These are phyloP conservation scores for Drosophila infuscata DNA, from an alignment of 2,888 invertebrate genomes.

Conservation along the genomic window DNA sequence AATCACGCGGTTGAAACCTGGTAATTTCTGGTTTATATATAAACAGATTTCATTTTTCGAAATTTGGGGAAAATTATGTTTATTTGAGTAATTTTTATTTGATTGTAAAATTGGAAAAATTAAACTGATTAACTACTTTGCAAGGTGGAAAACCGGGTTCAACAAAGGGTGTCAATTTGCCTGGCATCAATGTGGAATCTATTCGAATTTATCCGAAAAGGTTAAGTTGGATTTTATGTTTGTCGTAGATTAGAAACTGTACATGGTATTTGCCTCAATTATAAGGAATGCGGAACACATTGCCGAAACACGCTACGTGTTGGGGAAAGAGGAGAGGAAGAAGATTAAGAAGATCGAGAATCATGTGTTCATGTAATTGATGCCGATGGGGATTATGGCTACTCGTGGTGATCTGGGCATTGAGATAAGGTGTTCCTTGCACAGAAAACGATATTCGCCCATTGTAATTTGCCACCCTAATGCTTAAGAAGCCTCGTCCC, in stretches of 20 bases:
- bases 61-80: too few species aligned
- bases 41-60: too few species aligned
- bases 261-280: slow-evolving; percentile 99
- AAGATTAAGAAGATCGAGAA: slow-evolving; percentile 99
- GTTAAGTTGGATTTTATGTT: slow-evolving; percentile 95
- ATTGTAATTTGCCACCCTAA: slow-evolving; percentile 98
- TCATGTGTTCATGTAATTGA: slow-evolving; percentile 97
- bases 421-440: too few species aligned
- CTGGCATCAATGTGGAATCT: slow-evolving; percentile 91
- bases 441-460: slow-evolving; percentile 90
- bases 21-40: too few species aligned
- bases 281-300: slow-evolving; percentile 95
- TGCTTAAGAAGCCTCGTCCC: slow-evolving; percentile 97
- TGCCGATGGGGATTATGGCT: slow-evolving; percentile 98
- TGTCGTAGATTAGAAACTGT: slow-evolving; percentile 92
- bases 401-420: slow-evolving; percentile 98
- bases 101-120: too few species aligned
- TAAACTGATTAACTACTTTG: slow-evolving; percentile 87
- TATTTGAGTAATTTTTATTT: too few species aligned
- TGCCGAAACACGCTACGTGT: slow-evolving; percentile 90
- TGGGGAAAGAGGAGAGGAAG: slow-evolving; percentile 88
- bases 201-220: slow-evolving; percentile 88
- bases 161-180: slow-evolving; percentile 97
- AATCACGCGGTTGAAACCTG: too few species aligned
- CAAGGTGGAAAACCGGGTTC: slow-evolving; percentile 97